Conservation (phyloP, 1,140 invertebrate genomes). For the Phymorhynchus buccinoides region DNA sequence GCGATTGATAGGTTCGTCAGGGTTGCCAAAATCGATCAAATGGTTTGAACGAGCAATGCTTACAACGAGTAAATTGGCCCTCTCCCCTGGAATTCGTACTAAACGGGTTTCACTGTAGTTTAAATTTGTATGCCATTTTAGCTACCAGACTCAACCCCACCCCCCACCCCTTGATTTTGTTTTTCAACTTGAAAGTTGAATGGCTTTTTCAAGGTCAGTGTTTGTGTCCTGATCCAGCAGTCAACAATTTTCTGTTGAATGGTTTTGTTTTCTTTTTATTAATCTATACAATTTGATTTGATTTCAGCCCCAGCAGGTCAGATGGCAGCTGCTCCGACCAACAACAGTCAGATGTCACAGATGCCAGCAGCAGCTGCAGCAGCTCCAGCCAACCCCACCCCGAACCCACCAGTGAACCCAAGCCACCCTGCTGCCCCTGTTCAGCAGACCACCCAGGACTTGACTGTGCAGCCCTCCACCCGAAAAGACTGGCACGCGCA, state of each 20-base stretch:
- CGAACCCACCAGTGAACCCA: constrained; percentile 20
- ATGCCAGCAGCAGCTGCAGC: background rate
- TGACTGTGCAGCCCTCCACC: constrained; percentile 46
- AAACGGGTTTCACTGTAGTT: no score
- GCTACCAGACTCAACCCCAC: no score
- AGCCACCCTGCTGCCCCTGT: background rate
- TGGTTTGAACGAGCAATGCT: no score
- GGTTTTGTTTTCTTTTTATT: background rate
- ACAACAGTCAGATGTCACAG: constrained; percentile 15
- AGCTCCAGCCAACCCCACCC: background rate
- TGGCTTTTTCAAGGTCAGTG: no score
- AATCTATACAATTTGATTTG: background rate
- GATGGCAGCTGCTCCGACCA: background rate
- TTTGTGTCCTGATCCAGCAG: no score
- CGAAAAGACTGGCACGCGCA: constrained; percentile 98
- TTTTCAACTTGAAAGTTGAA: background rate
- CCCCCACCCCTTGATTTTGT: no score
- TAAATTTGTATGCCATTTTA: no score
- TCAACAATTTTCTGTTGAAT: background rate
- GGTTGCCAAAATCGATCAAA: no score
- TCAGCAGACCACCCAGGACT: constrained; percentile 36
- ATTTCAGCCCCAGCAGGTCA: constrained; percentile 19
- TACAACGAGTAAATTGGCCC: no score
- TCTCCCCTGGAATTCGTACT: no score
- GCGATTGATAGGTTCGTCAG: no score